Evolutionary conservation across 2,113 vertebrate genomes (phyloP).

Genomic region (Bubo blakistoni): DNA sequence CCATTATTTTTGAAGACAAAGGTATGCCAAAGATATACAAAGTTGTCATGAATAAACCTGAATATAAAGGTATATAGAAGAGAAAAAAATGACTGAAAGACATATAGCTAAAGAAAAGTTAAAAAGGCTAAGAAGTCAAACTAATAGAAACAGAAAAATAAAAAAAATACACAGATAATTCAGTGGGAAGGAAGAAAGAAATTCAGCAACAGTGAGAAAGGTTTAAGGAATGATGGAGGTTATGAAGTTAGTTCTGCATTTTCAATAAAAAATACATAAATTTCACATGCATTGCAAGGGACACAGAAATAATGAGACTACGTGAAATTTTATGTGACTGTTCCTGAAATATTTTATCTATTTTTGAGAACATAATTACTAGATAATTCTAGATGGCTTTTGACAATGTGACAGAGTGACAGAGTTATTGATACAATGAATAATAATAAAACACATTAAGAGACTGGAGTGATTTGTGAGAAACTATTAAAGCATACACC

Average conservation of each 20-base stretch:
- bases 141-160: background rate
- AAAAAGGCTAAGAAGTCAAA: background rate
- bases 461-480: background rate
- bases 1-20: background rate
- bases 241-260: background rate
- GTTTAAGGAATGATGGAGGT: background rate
- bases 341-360: constrained; percentile 7
- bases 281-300: background rate
- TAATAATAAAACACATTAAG: constrained; percentile 9
- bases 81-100: background rate
- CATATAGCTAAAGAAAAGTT: background rate
- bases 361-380: constrained; percentile 13
- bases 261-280: background rate
- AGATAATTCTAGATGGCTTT: constrained; percentile 10
- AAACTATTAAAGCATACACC: background rate
- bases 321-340: background rate
- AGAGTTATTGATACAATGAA: constrained; percentile 11
- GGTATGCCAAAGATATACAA: background rate
- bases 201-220: background rate
- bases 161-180: background rate
- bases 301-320: background rate
- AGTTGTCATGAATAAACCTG: background rate
- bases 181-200: background rate
- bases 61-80: background rate
- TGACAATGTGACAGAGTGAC: background rate